A percentile compares a stretch with the other conserved stretches of the same genome.
Conservation (phyloP, 1,140 invertebrate genomes). For the Diorhabda sublineata region DNA sequence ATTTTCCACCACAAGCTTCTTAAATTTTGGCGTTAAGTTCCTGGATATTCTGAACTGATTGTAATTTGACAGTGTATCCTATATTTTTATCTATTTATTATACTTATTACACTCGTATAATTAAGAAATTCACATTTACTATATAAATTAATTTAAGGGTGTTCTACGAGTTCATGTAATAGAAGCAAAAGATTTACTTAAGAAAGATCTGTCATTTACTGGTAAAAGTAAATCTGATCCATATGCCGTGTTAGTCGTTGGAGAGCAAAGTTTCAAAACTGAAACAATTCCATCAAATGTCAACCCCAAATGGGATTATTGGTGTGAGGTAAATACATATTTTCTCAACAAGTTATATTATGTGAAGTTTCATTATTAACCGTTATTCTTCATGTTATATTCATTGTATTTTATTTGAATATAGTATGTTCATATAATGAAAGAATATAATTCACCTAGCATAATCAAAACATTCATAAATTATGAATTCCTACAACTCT, state of each 20-base stretch:
- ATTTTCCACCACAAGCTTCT: too few species aligned
- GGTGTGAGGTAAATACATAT: conserved; percentile 73
- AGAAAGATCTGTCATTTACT: conserved; percentile 82
- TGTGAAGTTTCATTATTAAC: too few species aligned
- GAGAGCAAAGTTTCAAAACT: conserved; percentile 83
- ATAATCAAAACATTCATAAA: not conserved
- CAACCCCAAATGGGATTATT: conserved; percentile 92
- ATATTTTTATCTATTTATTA: too few species aligned
- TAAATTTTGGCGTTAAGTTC: too few species aligned
- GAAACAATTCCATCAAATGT: conserved; percentile 84
- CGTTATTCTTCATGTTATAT: conserved; percentile 19
- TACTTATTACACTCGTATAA: too few species aligned
- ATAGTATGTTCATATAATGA: not conserved
- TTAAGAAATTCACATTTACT: too few species aligned
- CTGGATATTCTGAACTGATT: too few species aligned
- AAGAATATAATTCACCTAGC: not conserved
- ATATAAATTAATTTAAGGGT: conserved; percentile 53
- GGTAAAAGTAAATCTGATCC: conserved; percentile 95
- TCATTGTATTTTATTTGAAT: not conserved
- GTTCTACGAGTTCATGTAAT: conserved; percentile 82
- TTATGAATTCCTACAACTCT: too few species aligned
- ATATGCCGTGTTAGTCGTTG: conserved; percentile 82
- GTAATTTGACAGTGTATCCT: too few species aligned
- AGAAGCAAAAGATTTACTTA: conserved; percentile 90
- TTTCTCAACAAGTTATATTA: too few species aligned